These are phyloP conservation scores for Ageneiosus marmoratus DNA, from an alignment of 2,113 vertebrate genomes.

Conservation along the genomic window DNA sequence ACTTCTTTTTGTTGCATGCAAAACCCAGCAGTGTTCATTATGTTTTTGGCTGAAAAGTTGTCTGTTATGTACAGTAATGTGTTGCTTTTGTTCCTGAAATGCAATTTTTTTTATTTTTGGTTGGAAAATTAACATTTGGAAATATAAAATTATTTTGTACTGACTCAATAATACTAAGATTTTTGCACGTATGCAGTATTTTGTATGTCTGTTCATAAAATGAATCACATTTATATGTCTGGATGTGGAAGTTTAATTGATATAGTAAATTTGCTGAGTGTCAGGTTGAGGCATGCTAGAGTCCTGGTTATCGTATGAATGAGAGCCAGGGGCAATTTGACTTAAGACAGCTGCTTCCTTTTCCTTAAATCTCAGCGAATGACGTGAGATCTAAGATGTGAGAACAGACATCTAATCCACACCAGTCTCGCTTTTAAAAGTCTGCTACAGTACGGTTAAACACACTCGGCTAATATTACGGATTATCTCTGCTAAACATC, in stretches of 20 bases:
- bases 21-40: too few relatives aligned
- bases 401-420: background rate
- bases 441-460: slow-evolving; percentile 1
- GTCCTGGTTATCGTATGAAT: background rate
- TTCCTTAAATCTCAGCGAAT: background rate
- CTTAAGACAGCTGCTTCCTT: background rate
- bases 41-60: too few relatives aligned
- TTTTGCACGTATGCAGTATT: too few relatives aligned
- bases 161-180: too few relatives aligned
- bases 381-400: background rate
- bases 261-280: background rate
- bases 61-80: too few relatives aligned
- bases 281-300: background rate
- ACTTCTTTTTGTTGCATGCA: too few relatives aligned
- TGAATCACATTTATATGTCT: background rate
- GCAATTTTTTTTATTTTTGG: too few relatives aligned
- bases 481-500: slow-evolving; percentile 50
- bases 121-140: too few relatives aligned
- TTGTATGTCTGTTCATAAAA: background rate
- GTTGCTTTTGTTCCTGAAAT: too few relatives aligned
- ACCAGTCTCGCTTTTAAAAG: background rate
- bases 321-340: slow-evolving; percentile 1
- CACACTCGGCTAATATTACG: slow-evolving; percentile 19
- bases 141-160: too few relatives aligned
- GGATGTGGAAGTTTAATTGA: background rate